Evolutionary conservation across 2,888 invertebrate species (phyloP).

Genomic region (Pterostichus madidus): DNA sequence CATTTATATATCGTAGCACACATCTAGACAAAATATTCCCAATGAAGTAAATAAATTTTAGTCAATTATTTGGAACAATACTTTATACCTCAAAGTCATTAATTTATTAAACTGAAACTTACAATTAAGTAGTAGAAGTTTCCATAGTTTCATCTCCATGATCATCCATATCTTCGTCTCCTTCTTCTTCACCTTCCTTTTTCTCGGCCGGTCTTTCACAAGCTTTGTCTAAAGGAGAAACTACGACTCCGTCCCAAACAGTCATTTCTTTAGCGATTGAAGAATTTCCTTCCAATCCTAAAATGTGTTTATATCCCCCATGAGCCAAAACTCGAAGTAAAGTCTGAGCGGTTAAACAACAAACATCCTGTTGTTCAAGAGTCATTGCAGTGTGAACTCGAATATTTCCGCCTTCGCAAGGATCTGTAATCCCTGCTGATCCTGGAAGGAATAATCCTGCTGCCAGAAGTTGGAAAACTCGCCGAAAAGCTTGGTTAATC

Average conservation of each 20-base stretch:
- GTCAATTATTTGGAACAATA: conserved; percentile 28
- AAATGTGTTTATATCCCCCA: conserved; percentile 95
- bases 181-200: conserved; percentile 85
- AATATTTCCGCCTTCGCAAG: conserved; percentile 93
- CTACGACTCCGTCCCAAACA: conserved; percentile 97
- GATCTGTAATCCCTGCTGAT: conserved; percentile 93
- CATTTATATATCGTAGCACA: conserved; percentile 36
- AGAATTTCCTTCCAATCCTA: conserved; percentile 83
- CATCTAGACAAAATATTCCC: conserved; percentile 14
- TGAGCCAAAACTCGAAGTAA: conserved; percentile 93
- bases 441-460: conserved; percentile 97
- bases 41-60: neutral
- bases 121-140: conserved; percentile 73
- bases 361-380: conserved; percentile 94
- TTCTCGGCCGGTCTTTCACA: conserved; percentile 91
- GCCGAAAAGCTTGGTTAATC: conserved; percentile 93
- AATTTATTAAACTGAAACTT: conserved; percentile 28
- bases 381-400: conserved; percentile 95
- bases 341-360: conserved; percentile 96
- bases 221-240: conserved; percentile 95
- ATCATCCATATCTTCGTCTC: conserved; percentile 84
- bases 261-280: conserved; percentile 90
- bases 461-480: conserved; percentile 94
- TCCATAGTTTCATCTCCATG: conserved; percentile 80
- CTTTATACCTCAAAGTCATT: conserved; percentile 17